These are phyloP conservation scores for Branchipolynoe longqiensis DNA, from an alignment of 2,888 invertebrate species.

Conservation along the genomic window DNA sequence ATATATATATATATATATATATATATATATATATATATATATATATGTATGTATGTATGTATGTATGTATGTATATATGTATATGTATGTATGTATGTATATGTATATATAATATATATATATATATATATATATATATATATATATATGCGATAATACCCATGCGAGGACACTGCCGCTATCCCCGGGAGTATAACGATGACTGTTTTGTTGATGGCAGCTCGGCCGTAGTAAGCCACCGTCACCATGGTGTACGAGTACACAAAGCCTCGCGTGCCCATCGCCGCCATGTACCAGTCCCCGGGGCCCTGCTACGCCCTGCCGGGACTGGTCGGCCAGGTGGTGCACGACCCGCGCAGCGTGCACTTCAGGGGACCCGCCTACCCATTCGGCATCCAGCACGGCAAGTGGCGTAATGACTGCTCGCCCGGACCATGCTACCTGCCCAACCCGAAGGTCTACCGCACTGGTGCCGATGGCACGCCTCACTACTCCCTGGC, in stretches of 20 bases:
- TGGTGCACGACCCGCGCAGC: conserved; percentile 72
- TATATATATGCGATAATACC: too few relatives aligned
- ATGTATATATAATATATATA: too few relatives aligned
- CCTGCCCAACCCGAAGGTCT: conserved; percentile 67
- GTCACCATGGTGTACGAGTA: conserved; percentile 71
- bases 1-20: too few relatives aligned
- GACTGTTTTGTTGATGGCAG: too few relatives aligned
- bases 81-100: too few relatives aligned
- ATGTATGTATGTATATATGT: too few relatives aligned
- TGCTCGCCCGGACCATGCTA: conserved; percentile 68
- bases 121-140: too few relatives aligned
- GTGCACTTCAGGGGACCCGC: conserved; percentile 70
- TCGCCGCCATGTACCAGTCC: conserved; percentile 74
- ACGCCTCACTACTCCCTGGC: conserved; percentile 73
- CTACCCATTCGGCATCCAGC: conserved; percentile 70
- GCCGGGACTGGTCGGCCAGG: conserved; percentile 71
- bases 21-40: too few relatives aligned
- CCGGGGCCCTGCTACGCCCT: conserved; percentile 74
- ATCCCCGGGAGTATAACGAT: too few relatives aligned
- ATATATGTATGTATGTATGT: too few relatives aligned
- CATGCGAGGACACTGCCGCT: too few relatives aligned
- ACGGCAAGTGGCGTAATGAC: conserved; percentile 66
- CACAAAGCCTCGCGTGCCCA: conserved; percentile 72
- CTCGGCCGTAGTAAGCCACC: not conserved
- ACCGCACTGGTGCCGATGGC: conserved; percentile 69